Conservation (phyloP, 2,797 vertebrate genomes). For the Muscicapa comitata region DNA sequence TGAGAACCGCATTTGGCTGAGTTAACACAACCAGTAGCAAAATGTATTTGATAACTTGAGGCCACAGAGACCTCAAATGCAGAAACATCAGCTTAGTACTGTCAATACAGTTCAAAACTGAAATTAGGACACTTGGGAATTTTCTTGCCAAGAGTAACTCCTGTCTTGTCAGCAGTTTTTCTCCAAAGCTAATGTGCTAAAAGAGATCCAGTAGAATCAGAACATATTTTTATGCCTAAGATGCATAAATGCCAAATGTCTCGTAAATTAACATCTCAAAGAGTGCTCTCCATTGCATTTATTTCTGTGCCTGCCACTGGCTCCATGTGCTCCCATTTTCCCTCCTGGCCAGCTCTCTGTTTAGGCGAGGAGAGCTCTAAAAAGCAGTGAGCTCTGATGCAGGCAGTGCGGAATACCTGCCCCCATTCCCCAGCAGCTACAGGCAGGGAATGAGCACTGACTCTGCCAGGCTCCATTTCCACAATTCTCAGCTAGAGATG, state of each 20-base stretch:
- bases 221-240: neutral
- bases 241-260: neutral
- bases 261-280: neutral
- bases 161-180: neutral
- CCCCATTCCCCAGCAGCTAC: fast-evolving
- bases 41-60: neutral
- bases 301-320: neutral
- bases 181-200: neutral
- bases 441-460: neutral
- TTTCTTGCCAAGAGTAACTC: neutral
- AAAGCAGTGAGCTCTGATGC: neutral
- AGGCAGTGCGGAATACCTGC: neutral
- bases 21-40: neutral
- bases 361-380: neutral
- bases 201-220: neutral
- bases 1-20: neutral
- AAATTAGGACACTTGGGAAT: neutral
- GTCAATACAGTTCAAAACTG: neutral
- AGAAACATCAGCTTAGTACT: neutral
- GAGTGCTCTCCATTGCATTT: neutral
- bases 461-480: neutral
- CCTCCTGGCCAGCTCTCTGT: neutral
- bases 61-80: neutral
- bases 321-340: neutral
- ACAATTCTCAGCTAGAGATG: neutral